Evolutionary conservation across 2,888 invertebrate species (phyloP), one percentile per base, ranked within the genome.

Genomic region (Eristalis arbustorum): DNA sequence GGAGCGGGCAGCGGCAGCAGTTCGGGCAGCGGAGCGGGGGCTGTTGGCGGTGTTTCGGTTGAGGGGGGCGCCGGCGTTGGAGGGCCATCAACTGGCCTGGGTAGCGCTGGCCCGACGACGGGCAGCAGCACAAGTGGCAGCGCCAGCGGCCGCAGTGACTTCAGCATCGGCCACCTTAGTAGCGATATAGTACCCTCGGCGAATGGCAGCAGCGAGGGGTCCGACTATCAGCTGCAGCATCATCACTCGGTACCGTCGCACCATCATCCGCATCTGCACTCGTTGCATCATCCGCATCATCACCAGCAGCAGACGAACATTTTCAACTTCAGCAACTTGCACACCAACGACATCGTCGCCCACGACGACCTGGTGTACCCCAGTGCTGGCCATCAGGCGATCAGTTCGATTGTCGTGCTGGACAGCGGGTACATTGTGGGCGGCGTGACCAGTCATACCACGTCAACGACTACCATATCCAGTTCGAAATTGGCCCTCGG

Each of bases 161-260:
- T 73, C 34, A 79, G 42, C 10, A 71, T 25, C 2, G 37, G 63
- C 10, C 31, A 62, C 34, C 67, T 75, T 61, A 89, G 90, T 66
- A 90, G 90, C 79, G 90, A 89, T 11, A 90, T 90, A 73, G 89
- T 89, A 57, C 88, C 90, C 59, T 89, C 90, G 18, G 49, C n/a
- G 56, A 89, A 89, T 67, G 89, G 89, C 56, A 91, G 91, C 85
- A 91, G 91, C 81, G 77, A 64, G 11, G 90, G 90, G 37, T 88
- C 77, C 40, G 28, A 13, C 13, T 23, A 6, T 14, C 59, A 59
- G 13, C 59, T 14, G 23, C 18, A 18, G 8, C 49, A 49, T 49
- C 49, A 49, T 8, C 18, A 6, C 8, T 18, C 18, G 18, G 8
- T 18, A n/a, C 18, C 18, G 8, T 49, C 10, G 6, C 23, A 59